Base-by-base conservation (phyloP, 2,888 invertebrate genomes). In the Ellobium chinense region DNA sequence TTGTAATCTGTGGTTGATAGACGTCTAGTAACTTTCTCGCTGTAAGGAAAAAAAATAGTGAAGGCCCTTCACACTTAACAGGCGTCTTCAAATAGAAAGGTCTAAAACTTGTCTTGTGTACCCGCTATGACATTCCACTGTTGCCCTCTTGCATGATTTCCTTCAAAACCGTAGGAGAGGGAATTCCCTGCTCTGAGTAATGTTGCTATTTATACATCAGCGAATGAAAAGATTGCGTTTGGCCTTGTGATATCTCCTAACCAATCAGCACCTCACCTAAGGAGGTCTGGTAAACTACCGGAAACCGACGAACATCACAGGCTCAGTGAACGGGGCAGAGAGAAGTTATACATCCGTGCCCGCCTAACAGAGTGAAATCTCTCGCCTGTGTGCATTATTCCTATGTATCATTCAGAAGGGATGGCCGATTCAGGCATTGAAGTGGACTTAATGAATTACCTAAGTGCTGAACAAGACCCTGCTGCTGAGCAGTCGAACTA, bases 381-480 rank as follows among this genome's bases (percentile, higher is more conserved):
- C n/a, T n/a, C n/a, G 58, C 5, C 21, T 58, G 58, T 58, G 24
- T 58, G n/a, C n/a, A 18, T n/a, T 36, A 18, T 65, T 76, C 36
- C 34, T 66, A 76, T 75, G 76, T 76, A 56, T 76, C 65, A 56
- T 65, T 78, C 69, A 5, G 12, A 69, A 65, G 75, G 36, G 56
- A 89, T 89, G 89, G 83, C 85, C 46, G 89, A 89, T 85, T 89
- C 89, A 46, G 89, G 89, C 46, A 89, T 89, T 63, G 88, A 85
- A 78, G 84, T 85, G 29, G 89, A 89, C 78, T 81, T 88, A 54
- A 68, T 72, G 24, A 82, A 83, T 75, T 78, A 85, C 29, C 69
- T 83, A 1, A 82, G 74, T 54, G 81, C 80, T 2, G 85, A 86
- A 24, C 85, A 78, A 21, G 82, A 82, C 29, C 68, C 65, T 27